A percentile compares a stretch with the other conserved stretches of the same genome.
phyloP scores from a whole-genome alignment of 1,140 invertebrate species.

The Aphelinus atriplicis region DNA sequence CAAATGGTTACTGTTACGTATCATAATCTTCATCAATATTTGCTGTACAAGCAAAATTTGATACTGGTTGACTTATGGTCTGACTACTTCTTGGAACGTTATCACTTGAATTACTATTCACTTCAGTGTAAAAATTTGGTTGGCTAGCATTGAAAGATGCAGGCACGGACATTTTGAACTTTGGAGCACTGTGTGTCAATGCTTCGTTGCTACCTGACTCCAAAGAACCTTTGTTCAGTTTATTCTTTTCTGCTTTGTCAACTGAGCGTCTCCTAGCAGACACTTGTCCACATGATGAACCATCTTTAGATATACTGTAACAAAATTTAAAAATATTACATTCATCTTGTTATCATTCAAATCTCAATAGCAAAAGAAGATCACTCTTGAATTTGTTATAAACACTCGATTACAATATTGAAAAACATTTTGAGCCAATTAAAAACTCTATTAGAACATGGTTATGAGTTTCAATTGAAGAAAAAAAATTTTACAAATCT shows the following conservation, averaged over 20 bases:
- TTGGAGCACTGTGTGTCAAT: constrained; percentile 47
- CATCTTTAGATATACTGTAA: constrained; percentile 46
- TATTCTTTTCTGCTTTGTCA: constrained; percentile 40
- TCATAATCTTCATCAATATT: constrained; percentile 65
- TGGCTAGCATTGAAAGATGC: constrained; percentile 57
- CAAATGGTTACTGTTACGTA: constrained; percentile 51
- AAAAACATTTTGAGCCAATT: neutral
- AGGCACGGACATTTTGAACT: constrained; percentile 61
- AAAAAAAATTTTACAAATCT: neutral
- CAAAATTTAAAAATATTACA: constrained; percentile 8
- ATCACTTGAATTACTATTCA: constrained; percentile 55
- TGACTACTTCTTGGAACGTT: constrained; percentile 41
- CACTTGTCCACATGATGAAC: constrained; percentile 41
- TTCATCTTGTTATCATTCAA: neutral
- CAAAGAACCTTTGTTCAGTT: constrained; percentile 1
- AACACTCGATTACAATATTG: neutral
- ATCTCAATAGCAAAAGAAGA: too few relatives aligned
- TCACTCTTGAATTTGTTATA: constrained; percentile 5
- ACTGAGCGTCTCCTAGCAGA: constrained; percentile 18
- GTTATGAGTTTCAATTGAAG: neutral
- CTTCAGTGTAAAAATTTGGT: constrained; percentile 65
- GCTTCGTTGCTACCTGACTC: constrained; percentile 22
- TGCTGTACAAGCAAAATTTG: constrained; percentile 57
- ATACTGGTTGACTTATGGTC: constrained; percentile 50
- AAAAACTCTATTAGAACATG: too few relatives aligned